Evolutionary conservation across 2,113 vertebrate genomes (phyloP).

Genomic region (Apeltes quadracus): DNA sequence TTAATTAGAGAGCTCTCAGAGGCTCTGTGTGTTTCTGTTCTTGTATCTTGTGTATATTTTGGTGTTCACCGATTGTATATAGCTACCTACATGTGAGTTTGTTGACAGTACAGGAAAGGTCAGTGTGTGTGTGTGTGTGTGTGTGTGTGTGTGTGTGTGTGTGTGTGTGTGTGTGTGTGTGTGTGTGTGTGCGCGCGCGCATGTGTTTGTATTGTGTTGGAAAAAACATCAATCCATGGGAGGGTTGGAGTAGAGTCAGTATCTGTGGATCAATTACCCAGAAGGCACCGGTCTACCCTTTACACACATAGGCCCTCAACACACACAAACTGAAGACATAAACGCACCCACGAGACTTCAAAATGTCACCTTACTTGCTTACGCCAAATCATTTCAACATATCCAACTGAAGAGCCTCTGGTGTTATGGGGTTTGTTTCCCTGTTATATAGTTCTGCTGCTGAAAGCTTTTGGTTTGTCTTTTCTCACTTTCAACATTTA

Average conservation of each 20-base stretch:
- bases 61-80: constrained; percentile 12
- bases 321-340: constrained; percentile 31
- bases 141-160: constrained; percentile 19
- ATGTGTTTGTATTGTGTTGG: constrained; percentile 15
- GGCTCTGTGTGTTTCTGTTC: constrained; percentile 1
- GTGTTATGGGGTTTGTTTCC: not conserved
- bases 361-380: constrained; percentile 55
- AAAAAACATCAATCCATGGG: constrained; percentile 34
- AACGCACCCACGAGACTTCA: constrained; percentile 37
- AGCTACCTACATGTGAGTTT: constrained; percentile 24
- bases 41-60: constrained; percentile 5
- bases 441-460: not conserved
- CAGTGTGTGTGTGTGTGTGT: constrained; percentile 4
- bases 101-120: constrained; percentile 13
- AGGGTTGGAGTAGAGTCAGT: constrained; percentile 49
- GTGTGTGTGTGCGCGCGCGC: not conserved
- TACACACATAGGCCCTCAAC: constrained; percentile 37
- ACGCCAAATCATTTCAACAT: constrained; percentile 27
- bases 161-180: not conserved
- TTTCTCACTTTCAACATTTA: not conserved
- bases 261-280: constrained; percentile 68
- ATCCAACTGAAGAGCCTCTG: constrained; percentile 12
- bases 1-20: constrained; percentile 51
- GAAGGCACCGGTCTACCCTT: constrained; percentile 67
- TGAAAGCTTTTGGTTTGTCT: not conserved